phyloP scores from a whole-genome alignment of 2,797 vertebrate genomes.

The Momotus momota region DNA sequence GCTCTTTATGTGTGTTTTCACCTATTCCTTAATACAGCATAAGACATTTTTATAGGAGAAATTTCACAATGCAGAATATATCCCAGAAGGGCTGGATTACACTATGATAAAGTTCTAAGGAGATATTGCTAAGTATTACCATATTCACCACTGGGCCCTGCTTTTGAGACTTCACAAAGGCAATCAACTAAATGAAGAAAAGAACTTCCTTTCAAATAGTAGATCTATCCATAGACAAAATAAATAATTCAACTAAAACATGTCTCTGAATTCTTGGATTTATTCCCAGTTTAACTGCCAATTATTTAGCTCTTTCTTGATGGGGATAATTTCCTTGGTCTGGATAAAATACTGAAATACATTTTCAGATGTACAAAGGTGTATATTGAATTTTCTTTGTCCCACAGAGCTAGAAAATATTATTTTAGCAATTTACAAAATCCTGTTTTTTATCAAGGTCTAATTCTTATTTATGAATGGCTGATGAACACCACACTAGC shows the following conservation, averaged over 20 bases:
- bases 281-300: not conserved
- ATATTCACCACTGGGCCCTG: not conserved
- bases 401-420: not conserved
- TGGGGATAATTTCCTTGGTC: not conserved
- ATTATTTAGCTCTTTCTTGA: not conserved
- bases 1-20: not conserved
- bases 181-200: constrained; percentile 23
- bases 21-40: not conserved
- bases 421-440: not conserved
- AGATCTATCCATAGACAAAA: constrained; percentile 10
- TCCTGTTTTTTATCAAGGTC: not conserved
- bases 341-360: not conserved
- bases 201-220: not conserved
- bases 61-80: not conserved
- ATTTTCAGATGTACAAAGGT: not conserved
- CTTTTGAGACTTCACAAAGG: constrained; percentile 2
- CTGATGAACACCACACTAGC: not conserved
- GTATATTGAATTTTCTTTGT: not conserved
- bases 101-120: not conserved
- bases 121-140: not conserved
- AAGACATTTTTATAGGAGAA: not conserved
- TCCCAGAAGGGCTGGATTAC: not conserved
- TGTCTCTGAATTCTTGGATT: not conserved
- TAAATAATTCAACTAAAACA: not conserved
- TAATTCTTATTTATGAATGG: not conserved